Evolutionary conservation across 2,113 vertebrate species (phyloP).

Genomic region (Carollia perspicillata): DNA sequence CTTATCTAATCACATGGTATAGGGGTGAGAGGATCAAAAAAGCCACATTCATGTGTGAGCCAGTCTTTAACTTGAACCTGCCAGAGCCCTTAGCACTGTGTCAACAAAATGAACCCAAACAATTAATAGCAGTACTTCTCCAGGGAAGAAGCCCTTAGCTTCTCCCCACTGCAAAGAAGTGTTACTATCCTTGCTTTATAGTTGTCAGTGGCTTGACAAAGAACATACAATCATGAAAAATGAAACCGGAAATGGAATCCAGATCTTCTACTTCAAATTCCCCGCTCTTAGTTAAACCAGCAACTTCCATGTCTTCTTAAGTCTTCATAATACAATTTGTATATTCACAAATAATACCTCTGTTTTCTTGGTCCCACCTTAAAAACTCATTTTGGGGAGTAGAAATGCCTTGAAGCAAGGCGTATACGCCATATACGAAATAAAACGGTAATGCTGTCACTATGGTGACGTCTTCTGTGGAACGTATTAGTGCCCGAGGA

Average conservation of each 20-base stretch:
- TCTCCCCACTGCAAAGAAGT: not conserved
- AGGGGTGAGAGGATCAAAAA: not conserved
- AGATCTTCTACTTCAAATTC: not conserved
- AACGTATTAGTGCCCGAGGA: not conserved
- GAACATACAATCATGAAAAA: not conserved
- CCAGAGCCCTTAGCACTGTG: not conserved
- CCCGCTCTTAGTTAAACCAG: not conserved
- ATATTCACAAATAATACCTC: not conserved
- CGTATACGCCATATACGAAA: not conserved
- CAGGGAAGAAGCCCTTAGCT: not conserved
- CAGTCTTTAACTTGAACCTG: not conserved
- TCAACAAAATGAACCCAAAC: conserved; percentile 1
- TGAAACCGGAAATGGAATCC: not conserved
- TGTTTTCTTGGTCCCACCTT: not conserved
- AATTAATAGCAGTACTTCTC: not conserved
- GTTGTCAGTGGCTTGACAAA: not conserved
- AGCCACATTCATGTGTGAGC: not conserved
- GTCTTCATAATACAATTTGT: not conserved
- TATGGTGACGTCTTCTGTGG: not conserved
- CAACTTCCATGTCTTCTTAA: not conserved
- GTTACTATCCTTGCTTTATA: not conserved
- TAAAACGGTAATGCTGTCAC: not conserved
- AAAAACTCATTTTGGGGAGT: not conserved
- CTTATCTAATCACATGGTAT: not conserved
- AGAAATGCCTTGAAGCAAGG: not conserved